Conservation (phyloP, 2,113 vertebrate genomes). For the Pelmatolapia mariae region DNA sequence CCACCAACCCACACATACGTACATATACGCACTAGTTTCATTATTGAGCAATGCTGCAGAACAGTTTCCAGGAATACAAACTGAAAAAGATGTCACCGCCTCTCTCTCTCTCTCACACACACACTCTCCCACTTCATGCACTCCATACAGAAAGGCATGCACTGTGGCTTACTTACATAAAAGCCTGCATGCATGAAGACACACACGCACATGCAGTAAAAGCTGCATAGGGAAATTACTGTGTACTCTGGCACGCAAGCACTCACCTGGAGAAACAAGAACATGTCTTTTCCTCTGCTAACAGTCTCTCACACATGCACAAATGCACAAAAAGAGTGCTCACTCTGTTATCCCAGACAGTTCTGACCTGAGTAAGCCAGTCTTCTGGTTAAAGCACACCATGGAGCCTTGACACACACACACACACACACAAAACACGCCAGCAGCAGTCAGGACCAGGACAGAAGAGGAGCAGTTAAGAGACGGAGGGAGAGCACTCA, state of each 20-base stretch:
- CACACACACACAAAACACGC: slow-evolving; percentile 1
- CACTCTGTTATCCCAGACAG: slow-evolving; percentile 40
- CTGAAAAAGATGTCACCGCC: slow-evolving; percentile 59
- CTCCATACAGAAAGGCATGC: slow-evolving; percentile 42
- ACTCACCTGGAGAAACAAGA: slow-evolving; percentile 54
- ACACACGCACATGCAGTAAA: background rate
- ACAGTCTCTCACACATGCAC: slow-evolving; percentile 14
- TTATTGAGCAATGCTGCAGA: slow-evolving; percentile 71
- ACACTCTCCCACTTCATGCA: slow-evolving; percentile 37
- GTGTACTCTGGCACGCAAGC: slow-evolving; percentile 56
- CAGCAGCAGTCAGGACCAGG: slow-evolving; percentile 18
- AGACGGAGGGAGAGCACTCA: slow-evolving; percentile 43
- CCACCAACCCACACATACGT: slow-evolving; percentile 10
- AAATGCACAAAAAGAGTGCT: slow-evolving; percentile 7
- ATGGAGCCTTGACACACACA: slow-evolving; percentile 25
- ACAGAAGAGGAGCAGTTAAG: slow-evolving; percentile 40
- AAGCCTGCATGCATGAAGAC: slow-evolving; percentile 25
- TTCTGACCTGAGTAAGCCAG: slow-evolving; percentile 63
- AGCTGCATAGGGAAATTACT: slow-evolving; percentile 44
- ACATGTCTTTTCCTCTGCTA: slow-evolving; percentile 19
- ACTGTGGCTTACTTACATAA: slow-evolving; percentile 50
- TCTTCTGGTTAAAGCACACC: slow-evolving; percentile 46
- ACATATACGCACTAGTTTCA: slow-evolving; percentile 56
- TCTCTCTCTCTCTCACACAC: slow-evolving; percentile 16
- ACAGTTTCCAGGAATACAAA: slow-evolving; percentile 77